Evolutionary conservation across 2,888 invertebrate genomes (phyloP).

Genomic region (Ecliptopera silaceata): DNA sequence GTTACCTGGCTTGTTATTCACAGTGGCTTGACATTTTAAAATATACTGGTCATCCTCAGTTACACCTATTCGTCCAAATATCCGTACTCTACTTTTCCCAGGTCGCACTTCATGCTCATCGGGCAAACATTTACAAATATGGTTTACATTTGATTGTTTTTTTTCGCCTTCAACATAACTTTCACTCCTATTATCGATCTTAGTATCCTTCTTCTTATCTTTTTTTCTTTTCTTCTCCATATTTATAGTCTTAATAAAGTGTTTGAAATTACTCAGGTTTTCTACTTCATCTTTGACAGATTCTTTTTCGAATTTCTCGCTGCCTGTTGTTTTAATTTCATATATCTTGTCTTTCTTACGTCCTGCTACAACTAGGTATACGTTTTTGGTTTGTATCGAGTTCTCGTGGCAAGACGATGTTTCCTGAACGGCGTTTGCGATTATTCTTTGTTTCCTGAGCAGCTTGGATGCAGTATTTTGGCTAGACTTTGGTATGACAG

Average conservation of each 20-base stretch:
- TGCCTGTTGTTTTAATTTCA: constrained; percentile 59
- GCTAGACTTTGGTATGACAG: constrained; percentile 54
- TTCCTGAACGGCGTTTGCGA: constrained; percentile 44
- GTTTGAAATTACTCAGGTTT: constrained; percentile 42
- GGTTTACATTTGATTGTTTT: background rate
- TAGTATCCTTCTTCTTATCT: constrained; percentile 32
- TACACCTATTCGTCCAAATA: constrained; percentile 63
- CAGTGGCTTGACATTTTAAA: constrained; percentile 62
- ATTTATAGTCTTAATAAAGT: constrained; percentile 51
- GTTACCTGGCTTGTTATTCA: constrained; percentile 61
- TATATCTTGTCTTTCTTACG: constrained; percentile 54
- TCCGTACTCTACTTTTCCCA: constrained; percentile 53
- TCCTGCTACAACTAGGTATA: constrained; percentile 53
- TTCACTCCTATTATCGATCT: constrained; percentile 28
- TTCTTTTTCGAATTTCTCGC: constrained; percentile 48
- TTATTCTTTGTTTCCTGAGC: constrained; percentile 38
- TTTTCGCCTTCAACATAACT: constrained; percentile 11
- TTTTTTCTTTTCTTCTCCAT: constrained; percentile 58
- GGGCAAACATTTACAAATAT: constrained; percentile 8
- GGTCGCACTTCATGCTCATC: background rate
- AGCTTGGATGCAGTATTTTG: constrained; percentile 36
- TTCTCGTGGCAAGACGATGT: constrained; percentile 56
- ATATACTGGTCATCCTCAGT: constrained; percentile 61
- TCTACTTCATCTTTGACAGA: constrained; percentile 44
- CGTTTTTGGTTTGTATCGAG: constrained; percentile 50